Evolutionary conservation across 1,140 invertebrate genomes (phyloP).

Genomic region (Pseudomyrmex sp.): DNA sequence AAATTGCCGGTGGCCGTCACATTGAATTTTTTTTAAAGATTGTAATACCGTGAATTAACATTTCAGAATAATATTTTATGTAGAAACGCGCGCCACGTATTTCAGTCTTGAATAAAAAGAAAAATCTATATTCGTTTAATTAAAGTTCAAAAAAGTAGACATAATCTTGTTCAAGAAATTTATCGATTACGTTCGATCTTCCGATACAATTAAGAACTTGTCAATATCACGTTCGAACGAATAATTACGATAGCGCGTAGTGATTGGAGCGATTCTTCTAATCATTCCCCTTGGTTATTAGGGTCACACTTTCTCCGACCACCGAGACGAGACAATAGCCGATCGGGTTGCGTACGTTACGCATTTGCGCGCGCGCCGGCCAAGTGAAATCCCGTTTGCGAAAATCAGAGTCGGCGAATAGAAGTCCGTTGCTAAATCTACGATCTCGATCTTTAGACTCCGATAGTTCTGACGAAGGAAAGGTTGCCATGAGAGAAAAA

Average conservation of each 20-base stretch:
- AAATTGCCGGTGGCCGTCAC: background rate
- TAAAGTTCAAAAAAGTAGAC: background rate
- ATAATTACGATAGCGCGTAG: constrained; percentile 58
- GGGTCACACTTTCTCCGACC: constrained; percentile 72
- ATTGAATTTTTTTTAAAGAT: background rate
- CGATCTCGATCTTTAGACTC: constrained; percentile 61
- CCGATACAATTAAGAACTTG: constrained; percentile 28
- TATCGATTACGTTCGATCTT: background rate
- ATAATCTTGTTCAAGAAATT: background rate
- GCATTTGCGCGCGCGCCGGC: constrained; percentile 61
- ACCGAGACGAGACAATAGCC: constrained; percentile 67
- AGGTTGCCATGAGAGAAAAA: constrained; percentile 65
- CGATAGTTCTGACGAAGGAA: constrained; percentile 17
- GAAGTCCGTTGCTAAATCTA: constrained; percentile 22
- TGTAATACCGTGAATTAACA: no score
- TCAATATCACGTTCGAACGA: constrained; percentile 30
- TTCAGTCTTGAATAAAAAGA: no score
- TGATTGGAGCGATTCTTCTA: constrained; percentile 72
- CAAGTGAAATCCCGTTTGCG: constrained; percentile 70
- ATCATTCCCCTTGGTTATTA: constrained; percentile 73
- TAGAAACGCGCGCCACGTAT: no score
- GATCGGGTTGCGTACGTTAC: constrained; percentile 60
- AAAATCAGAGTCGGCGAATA: constrained; percentile 58
- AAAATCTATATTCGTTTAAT: background rate
- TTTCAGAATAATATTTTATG: no score